Conservation (phyloP, 1,140 invertebrate genomes). For the Globodera rostochiensis region DNA sequence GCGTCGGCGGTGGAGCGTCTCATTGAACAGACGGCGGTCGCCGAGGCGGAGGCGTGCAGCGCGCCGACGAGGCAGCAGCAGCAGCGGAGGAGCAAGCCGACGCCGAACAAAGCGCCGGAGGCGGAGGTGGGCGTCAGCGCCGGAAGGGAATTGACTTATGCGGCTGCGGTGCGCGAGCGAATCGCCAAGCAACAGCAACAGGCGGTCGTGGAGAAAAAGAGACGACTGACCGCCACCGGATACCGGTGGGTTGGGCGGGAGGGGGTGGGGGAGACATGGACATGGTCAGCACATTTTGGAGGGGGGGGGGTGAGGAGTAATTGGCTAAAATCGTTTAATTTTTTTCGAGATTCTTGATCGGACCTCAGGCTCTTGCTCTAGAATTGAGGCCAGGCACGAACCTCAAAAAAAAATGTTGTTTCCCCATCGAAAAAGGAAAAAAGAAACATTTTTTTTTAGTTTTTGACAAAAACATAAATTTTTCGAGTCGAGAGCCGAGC, state of each 20-base stretch:
- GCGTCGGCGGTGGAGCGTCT: conserved; percentile 14
- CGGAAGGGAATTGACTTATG: conserved; percentile 13
- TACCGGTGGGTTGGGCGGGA: background rate
- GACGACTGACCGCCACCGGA: background rate
- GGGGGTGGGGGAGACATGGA: too few species aligned
- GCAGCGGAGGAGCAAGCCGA: background rate
- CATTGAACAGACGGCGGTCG: background rate
- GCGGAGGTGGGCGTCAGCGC: conserved; percentile 19
- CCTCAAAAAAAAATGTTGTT: too few species aligned
- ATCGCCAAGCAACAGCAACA: background rate
- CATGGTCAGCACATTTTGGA: too few species aligned
- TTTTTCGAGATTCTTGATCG: too few species aligned
- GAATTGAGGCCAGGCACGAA: too few species aligned
- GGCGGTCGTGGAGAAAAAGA: background rate
- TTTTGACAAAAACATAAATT: too few species aligned
- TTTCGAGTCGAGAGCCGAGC: too few species aligned
- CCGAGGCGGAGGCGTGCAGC: background rate
- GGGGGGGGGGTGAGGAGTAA: too few species aligned
- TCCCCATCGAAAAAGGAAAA: too few species aligned
- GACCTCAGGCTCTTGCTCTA: too few species aligned
- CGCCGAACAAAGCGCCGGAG: background rate
- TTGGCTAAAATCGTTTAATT: too few species aligned
- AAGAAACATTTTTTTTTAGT: too few species aligned
- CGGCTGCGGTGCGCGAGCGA: conserved; percentile 16
- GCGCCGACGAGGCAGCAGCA: background rate